Base-by-base conservation (phyloP, 2,113 vertebrate genomes). In the Antechinus stuartii region DNA sequence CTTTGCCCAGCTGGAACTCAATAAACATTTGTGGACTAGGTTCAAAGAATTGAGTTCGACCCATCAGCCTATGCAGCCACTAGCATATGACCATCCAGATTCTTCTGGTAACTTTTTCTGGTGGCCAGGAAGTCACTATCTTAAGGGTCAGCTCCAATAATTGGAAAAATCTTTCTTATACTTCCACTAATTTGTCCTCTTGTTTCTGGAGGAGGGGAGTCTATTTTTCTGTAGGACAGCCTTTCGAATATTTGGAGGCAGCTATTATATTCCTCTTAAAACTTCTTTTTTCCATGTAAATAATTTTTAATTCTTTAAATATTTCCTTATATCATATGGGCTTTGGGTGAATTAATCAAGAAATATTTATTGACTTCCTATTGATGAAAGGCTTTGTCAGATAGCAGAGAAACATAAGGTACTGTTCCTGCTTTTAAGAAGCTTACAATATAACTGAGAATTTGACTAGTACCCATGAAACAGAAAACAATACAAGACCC, bases 321-420 rank as follows among this genome's bases (percentile, higher is more conserved):
- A 35, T 27, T 30, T 61, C 56, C 54, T 95, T 55, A 92, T 91
- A 90, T 91, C 92, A 92, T 14, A n/a, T n/a, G 22, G 50, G 93
- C 94, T 96, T 94, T 35, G 92, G 95, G 26, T 24, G 94, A 92
- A 52, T 9, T 94, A 91, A 52, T 96, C 53, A 96, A 50, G 54
- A 92, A 1, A 10, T 91, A 2, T 90, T 52, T 93, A 89, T 89
- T 68, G 92, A 35, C 11, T 97, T n/a, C 30, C 89, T 94, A 54
- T 25, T 95, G 14, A 24, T 16, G 89, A 94, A 22, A 42, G 47
- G 23, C 10, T 12, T 93, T 30, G 7, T 93, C 23, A 54, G 2
- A 4, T 93, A 26, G 55, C 54, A 91, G 92, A 95, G 92, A 92
- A 97, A 91, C n/a, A 93, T 47, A 68, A 92, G 94, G n/a, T 1